Evolutionary conservation across 2,888 invertebrate genomes (phyloP), one percentile per base, ranked within the genome.

Genomic region (Limnephilus lunatus): DNA sequence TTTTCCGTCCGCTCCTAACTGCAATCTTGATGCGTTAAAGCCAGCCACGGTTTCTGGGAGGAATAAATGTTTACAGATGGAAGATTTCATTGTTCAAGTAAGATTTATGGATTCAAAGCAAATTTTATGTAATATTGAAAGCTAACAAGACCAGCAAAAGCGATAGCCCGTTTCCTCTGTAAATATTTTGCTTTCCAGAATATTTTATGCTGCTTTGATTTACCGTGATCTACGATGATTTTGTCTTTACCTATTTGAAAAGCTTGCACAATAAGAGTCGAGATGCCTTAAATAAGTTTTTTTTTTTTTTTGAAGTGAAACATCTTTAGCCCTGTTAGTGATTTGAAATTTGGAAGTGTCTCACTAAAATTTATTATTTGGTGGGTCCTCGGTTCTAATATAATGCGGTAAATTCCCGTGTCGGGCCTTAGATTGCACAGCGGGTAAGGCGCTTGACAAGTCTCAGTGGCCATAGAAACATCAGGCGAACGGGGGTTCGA

Each of bases 1-100:
- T 87, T 91, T 87, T 30, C 15, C 30, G 80, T 68, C 86, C 81
- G 81, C 87, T 91, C 25, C 68, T 25, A 87, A 91, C 87, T 87
- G 87, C 91, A 81, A 44, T 90, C 85, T 68, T 48, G 83, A 35
- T 32, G 83, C 35, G 83, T 25, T 83, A 32, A 83, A 83, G 15
- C 35, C 83, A 83, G 68, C 83, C 35, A 35, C 83, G 9, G 68
- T 83, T 83, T 83, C 35, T 11, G 35, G 35, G 83, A 83, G 32
- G 83, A 68, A 68, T 68, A 68, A 68, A 68, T 83, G 83, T 83
- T 83, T 83, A 83, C 83, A 83, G 83, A 83, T n/a, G 31, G 32
- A 83, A 32, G 25, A 39, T 83, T 83, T 32, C 32, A 83, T 35
- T 83, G 35, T 83, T 83, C 35, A 25, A 83, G 35, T 25, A 35